Conservation (phyloP, 2,888 invertebrate genomes). For the Petrophora chlorosata region DNA sequence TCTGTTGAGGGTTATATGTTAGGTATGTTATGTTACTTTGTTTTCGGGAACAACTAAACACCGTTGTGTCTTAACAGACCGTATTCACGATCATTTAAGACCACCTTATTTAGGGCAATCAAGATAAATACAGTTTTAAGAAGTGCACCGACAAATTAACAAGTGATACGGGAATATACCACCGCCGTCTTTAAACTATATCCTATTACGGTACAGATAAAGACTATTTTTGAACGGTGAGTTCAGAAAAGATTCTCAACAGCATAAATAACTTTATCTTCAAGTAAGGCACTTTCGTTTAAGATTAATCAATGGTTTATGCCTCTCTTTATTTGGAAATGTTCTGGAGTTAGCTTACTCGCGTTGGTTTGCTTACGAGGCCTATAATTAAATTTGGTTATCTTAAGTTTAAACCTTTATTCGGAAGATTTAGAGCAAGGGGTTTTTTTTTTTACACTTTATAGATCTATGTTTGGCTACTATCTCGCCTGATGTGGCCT, state of each 20-base stretch:
- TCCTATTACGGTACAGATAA: constrained; percentile 4
- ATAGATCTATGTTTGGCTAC: too few relatives aligned
- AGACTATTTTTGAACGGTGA: constrained; percentile 7
- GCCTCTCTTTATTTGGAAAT: constrained; percentile 35
- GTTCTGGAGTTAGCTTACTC: constrained; percentile 17
- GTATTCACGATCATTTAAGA: constrained; percentile 41
- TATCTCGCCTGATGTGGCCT: too few relatives aligned
- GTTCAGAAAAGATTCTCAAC: constrained; percentile 29
- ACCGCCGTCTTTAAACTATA: constrained; percentile 28
- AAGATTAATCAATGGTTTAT: constrained; percentile 42
- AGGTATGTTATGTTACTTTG: too few relatives aligned
- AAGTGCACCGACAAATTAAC: constrained; percentile 62
- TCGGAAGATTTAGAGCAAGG: too few relatives aligned
- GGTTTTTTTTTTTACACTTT: too few relatives aligned
- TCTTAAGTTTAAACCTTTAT: neutral
- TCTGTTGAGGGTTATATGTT: too few relatives aligned
- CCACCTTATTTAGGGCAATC: constrained; percentile 51
- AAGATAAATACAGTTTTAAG: constrained; percentile 53
- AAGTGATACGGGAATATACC: constrained; percentile 41
- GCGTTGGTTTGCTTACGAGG: constrained; percentile 6
- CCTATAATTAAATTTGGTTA: neutral
- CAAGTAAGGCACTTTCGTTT: constrained; percentile 43
- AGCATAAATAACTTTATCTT: constrained; percentile 47
- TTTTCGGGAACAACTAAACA: too few relatives aligned
- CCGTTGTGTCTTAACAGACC: constrained; percentile 16